Conservation (phyloP, 1,140 invertebrate genomes). For the Cydia amplana region DNA sequence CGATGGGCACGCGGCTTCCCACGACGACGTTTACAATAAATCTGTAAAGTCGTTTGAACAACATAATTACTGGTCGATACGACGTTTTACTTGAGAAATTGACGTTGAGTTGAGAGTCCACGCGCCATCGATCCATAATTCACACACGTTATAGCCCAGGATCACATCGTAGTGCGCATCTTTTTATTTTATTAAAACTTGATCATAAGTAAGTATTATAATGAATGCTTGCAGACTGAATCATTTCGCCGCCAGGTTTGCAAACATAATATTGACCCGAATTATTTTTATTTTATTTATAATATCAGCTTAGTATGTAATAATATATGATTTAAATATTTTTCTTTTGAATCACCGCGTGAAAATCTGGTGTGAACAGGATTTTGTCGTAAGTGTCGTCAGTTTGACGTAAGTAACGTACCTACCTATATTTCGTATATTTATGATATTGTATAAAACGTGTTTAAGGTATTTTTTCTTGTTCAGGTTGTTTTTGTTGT, state of each 20-base stretch:
- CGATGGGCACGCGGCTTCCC: neutral
- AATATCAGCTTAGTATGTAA: too few relatives aligned
- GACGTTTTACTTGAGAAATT: neutral
- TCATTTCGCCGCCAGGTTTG: neutral
- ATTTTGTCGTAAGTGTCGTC: too few relatives aligned
- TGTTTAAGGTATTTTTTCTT: too few relatives aligned
- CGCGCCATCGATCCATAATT: neutral
- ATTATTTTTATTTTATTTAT: too few relatives aligned
- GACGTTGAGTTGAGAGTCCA: too few relatives aligned
- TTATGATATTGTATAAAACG: too few relatives aligned
- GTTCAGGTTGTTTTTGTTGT: too few relatives aligned
- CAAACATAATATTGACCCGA: neutral
- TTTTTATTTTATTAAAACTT: neutral
- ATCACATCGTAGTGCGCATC: neutral
- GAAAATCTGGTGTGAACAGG: too few relatives aligned
- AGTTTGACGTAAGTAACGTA: too few relatives aligned
- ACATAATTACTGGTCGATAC: neutral
- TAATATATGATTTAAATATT: too few relatives aligned
- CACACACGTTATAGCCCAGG: constrained; percentile 2
- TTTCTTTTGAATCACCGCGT: too few relatives aligned
- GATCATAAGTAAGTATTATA: neutral
- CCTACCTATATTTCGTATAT: too few relatives aligned
- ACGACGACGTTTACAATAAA: neutral
- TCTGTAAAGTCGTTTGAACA: neutral
- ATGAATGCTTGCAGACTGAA: neutral